These are phyloP conservation scores for Mesaphorura yosii DNA, from an alignment of 1,140 invertebrate species.

Conservation along the genomic window DNA sequence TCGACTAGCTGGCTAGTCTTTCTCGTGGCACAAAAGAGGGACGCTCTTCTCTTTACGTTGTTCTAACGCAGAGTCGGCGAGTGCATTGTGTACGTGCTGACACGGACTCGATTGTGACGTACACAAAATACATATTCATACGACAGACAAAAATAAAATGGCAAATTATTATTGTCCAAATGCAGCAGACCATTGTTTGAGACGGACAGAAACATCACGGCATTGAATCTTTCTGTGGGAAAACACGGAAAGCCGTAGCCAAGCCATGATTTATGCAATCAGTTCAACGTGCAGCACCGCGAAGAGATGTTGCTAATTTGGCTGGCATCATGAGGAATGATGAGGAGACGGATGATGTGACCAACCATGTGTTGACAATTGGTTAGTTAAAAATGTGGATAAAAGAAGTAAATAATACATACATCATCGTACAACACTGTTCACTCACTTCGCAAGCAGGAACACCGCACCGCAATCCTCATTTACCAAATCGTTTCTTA, in stretches of 20 bases:
- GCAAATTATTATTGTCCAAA: neutral
- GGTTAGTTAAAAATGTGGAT: neutral
- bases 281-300: neutral
- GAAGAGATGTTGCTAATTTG: no score
- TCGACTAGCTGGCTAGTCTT: no score
- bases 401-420: neutral
- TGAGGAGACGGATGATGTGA: slow-evolving; percentile 6
- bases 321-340: neutral
- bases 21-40: no score
- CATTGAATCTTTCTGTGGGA: neutral
- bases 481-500: neutral
- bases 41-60: no score
- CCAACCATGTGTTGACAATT: slow-evolving; percentile 25
- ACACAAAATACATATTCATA: no score
- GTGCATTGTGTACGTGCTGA: no score
- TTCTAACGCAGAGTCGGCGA: no score
- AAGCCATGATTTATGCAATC: neutral
- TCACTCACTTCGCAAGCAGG: no score
- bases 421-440: no score
- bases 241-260: neutral
- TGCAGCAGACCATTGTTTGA: neutral
- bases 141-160: no score
- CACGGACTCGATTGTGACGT: no score
- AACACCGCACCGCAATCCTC: no score
- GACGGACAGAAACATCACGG: neutral